phyloP scores from a whole-genome alignment of 2,888 invertebrate genomes.

The Ornithoptera priamus region DNA sequence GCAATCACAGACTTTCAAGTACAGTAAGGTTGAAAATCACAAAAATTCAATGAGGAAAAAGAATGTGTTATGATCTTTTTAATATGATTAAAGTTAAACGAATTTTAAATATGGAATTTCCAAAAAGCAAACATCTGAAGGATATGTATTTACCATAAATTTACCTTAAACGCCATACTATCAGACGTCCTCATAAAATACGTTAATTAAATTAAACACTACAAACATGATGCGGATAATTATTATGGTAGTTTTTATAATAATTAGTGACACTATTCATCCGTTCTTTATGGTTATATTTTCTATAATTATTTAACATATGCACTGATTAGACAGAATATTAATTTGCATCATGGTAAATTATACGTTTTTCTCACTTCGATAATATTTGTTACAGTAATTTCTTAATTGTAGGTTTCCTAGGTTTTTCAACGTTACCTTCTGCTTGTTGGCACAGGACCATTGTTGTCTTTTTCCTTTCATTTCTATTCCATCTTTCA shows the following conservation, averaged over 20 bases:
- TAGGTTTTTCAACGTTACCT: too few relatives aligned
- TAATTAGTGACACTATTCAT: background rate
- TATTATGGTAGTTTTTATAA: background rate
- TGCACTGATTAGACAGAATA: too few relatives aligned
- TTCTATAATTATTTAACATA: too few relatives aligned
- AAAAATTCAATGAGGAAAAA: background rate
- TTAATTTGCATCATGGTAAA: too few relatives aligned
- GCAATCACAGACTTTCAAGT: background rate
- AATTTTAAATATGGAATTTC: background rate
- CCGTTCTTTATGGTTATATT: background rate
- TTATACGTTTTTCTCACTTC: too few relatives aligned
- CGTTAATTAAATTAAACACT: background rate
- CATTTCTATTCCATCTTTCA: too few relatives aligned
- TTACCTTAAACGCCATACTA: background rate
- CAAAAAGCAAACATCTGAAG: background rate
- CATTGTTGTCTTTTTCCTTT: too few relatives aligned
- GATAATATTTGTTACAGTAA: too few relatives aligned
- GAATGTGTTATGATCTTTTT: background rate
- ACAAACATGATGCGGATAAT: background rate
- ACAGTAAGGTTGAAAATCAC: background rate
- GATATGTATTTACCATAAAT: background rate
- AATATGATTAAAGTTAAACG: background rate
- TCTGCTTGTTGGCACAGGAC: too few relatives aligned
- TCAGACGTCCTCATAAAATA: background rate
- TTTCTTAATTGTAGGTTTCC: too few relatives aligned